Evolutionary conservation across 2,888 invertebrate species (phyloP), one percentile per base, ranked within the genome.

Genomic region (Nomada ruficornis): DNA sequence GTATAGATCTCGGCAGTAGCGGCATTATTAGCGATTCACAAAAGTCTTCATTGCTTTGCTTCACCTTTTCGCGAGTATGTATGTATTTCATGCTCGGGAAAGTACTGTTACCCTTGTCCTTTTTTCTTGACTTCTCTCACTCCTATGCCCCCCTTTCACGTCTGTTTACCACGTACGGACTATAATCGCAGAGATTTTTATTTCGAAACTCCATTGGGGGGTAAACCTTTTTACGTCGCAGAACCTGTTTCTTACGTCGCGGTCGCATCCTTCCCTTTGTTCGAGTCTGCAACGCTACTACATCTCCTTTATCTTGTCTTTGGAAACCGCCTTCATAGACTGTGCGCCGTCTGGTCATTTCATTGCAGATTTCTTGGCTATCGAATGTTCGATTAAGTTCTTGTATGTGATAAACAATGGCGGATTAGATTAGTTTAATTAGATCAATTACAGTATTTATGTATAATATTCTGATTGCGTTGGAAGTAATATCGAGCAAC

Each of bases 201-300:
- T 73, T 72, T 73, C 42, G 52, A 42, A 80, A 78, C 78, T 36
- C 72, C 78, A 78, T 72, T 73, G 78, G 72, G 52, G 72, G 52
- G 57, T 54, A 72, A 78, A 78, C 57, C 52, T 78, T 78, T 80
- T 80, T 72, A 73, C 63, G 9, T n/a, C 13, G 72, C 15, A 59
- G 78, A 80, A 80, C 78, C 80, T 54, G 80, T 80, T 80, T 52
- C 72, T 72, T 78, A 57, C 15, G 18, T 54, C 47, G 72, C 36
- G 68, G 23, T 68, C 72, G 36, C 13, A 52, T 68, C 68, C 64
- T 72, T 64, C 63, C 57, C 26, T 78, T 71, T 68, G 29, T 36
- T 29, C 20, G 13, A 52, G 20, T 13, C 63, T 26, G 23, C 18
- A 54, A 68, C 57, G 36, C 36, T 36, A 29, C 42, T 20, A 15